A percentile compares a stretch with the other conserved stretches of the same genome.
phyloP scores from a whole-genome alignment of 2,113 vertebrate species.

The Myocastor coypus region DNA sequence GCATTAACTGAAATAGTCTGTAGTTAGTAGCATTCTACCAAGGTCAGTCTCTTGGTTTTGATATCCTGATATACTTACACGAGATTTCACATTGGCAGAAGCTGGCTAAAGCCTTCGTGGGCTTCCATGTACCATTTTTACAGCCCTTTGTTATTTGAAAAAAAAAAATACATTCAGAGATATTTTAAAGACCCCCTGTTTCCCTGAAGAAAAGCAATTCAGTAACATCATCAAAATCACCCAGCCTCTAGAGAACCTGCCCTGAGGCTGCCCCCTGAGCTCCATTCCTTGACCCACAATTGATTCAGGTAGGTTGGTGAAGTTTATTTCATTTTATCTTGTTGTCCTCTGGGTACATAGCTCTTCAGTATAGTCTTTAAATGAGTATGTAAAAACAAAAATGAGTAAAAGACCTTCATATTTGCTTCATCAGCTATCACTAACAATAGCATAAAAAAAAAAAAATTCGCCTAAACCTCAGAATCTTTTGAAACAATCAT shows the following conservation, averaged over 20 bases:
- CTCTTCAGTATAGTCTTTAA: not conserved
- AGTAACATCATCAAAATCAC: not conserved
- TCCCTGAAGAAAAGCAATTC: not conserved
- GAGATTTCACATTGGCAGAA: not conserved
- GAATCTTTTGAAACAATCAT: not conserved
- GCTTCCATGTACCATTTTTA: not conserved
- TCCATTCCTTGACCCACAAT: not conserved
- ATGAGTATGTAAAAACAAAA: not conserved
- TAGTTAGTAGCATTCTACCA: not conserved
- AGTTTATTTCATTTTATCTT: not conserved
- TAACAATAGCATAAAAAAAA: not conserved
- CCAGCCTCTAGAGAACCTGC: not conserved
- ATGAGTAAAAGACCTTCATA: not conserved
- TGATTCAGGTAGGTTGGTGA: not conserved
- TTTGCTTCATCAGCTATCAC: not conserved
- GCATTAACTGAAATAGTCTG: not conserved
- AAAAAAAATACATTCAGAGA: not conserved
- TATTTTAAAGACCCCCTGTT: not conserved
- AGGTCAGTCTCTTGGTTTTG: not conserved
- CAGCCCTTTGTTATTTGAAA: not conserved
- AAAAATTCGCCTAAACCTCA: not conserved
- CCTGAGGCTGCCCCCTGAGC: not conserved
- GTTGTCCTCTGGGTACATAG: not conserved
- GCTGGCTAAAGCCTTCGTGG: not conserved
- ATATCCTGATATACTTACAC: not conserved